Base-by-base conservation (phyloP, 2,888 invertebrate genomes). In the Calameuta idolon region DNA sequence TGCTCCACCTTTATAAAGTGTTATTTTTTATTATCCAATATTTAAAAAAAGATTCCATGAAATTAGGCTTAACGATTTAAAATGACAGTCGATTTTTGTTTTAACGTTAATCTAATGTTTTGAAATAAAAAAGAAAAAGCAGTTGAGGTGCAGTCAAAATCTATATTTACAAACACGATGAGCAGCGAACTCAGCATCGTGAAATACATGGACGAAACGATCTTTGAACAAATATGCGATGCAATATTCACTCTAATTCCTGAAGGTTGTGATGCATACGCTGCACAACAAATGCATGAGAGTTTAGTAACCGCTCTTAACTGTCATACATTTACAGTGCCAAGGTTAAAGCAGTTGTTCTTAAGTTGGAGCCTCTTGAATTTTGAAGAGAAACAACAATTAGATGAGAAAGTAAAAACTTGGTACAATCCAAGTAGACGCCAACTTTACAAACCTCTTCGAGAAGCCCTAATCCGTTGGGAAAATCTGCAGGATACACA, bases 191-290 rank as follows among this genome's bases (percentile, higher is more conserved):
- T 76, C 34, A 69, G 75, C 69, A 71, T 69, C 30, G 69, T 76
- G 34, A 80, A 83, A 69, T 78, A 37, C 73, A 81, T 84, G 83
- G 85, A 85, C 69, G 84, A 85, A 69, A 79, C 82, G 75, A 80
- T 80, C 55, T 83, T 83, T 75, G 85, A 85, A 79, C 84, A 85
- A 77, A 84, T 85, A 79, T 85, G 85, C 74, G 85, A 85, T 73
- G 83, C 84, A n/a, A 85, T 85, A 83, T 85, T 85, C 73, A 81
- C 81, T 34, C 74, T 85, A 40, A 85, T 85, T 74, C 85, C 85
- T 11, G 84, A 85, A 83, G 85, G 85, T 85, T 76, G 74, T 77
- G 73, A 76, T 30, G 23, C 40, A 15, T 2, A 9, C 23, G 23
- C 15, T 15, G 40, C 4, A 5, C 55, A 55, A 5, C 23, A 55